These are phyloP conservation scores for Xanthia icteritia DNA, from an alignment of 2,888 invertebrate species.

Conservation along the genomic window DNA sequence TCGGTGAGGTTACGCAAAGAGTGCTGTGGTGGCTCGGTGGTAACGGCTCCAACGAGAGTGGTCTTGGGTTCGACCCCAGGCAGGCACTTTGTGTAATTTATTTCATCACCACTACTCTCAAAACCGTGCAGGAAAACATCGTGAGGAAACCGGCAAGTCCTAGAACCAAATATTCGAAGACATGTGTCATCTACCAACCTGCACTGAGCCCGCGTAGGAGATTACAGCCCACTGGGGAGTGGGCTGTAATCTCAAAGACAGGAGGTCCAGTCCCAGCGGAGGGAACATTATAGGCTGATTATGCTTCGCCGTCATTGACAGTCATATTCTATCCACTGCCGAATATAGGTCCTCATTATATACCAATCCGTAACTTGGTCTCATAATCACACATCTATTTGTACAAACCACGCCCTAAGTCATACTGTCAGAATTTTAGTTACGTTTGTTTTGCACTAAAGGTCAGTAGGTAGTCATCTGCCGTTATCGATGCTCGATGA, in stretches of 20 bases:
- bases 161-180: not conserved
- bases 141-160: not conserved
- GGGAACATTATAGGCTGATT: no score
- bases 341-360: no score
- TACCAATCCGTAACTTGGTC: not conserved
- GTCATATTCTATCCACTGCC: no score
- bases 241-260: no score
- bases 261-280: no score
- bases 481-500: slow-evolving; percentile 8
- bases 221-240: no score
- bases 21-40: not conserved
- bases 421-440: not conserved
- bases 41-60: not conserved
- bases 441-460: not conserved
- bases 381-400: not conserved
- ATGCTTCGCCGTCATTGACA: no score
- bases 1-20: not conserved
- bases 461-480: slow-evolving; percentile 1
- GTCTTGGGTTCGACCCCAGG: not conserved
- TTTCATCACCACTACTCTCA: not conserved
- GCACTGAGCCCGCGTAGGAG: no score
- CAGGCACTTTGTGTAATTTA: not conserved
- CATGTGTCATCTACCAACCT: not conserved
- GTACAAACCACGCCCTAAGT: not conserved
- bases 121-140: not conserved